A percentile compares a stretch with the other conserved stretches of the same genome.
Conservation (phyloP, 2,797 vertebrate genomes). For the Telmatherina bonti region DNA sequence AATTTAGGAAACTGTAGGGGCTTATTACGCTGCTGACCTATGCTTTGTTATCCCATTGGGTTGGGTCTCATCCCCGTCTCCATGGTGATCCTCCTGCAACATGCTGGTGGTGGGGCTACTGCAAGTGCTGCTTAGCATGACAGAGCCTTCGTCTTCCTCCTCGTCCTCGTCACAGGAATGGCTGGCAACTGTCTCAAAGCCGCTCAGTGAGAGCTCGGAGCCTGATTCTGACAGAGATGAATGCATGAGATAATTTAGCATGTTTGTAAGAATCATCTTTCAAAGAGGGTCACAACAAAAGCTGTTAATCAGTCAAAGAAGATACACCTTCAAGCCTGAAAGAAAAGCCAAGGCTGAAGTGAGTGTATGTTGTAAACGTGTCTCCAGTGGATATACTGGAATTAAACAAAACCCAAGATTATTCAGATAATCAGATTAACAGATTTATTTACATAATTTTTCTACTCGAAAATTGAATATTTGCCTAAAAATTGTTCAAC, state of each 20-base stretch:
- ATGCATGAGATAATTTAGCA: slow-evolving; percentile 20
- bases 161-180: slow-evolving; percentile 85
- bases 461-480: not conserved
- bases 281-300: not conserved
- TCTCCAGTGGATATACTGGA: too few species aligned
- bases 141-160: slow-evolving; percentile 74
- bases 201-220: slow-evolving; percentile 91
- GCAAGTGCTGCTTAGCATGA: slow-evolving; percentile 75
- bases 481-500: not conserved
- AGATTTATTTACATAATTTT: too few species aligned
- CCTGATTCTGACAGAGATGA: slow-evolving; percentile 86
- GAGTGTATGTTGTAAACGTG: too few species aligned
- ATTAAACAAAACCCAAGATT: too few species aligned
- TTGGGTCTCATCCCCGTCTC: slow-evolving; percentile 79
- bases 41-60: slow-evolving; percentile 91
- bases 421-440: too few species aligned
- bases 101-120: slow-evolving; percentile 78
- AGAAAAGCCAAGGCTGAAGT: not conserved
- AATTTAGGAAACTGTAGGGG: slow-evolving; percentile 27
- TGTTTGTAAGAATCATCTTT: not conserved
- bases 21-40: slow-evolving; percentile 84
- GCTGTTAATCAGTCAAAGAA: not conserved
- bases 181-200: slow-evolving; percentile 89
- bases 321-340: not conserved
- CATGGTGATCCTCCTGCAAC: slow-evolving; percentile 87